These are phyloP conservation scores for Bombus turneri DNA, from an alignment of 1,140 invertebrate genomes.

Conservation along the genomic window DNA sequence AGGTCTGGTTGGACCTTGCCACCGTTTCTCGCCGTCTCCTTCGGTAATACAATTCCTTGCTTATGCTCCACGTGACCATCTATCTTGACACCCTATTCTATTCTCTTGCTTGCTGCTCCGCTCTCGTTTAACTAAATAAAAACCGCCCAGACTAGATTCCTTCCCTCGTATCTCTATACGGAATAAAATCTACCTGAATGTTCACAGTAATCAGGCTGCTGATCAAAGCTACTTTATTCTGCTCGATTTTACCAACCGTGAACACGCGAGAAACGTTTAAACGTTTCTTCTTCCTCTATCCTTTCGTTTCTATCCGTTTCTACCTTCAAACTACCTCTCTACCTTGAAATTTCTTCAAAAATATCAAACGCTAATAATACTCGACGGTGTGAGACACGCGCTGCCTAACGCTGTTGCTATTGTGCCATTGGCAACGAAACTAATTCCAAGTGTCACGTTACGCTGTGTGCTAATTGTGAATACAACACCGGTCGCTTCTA, in stretches of 20 bases:
- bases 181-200: neutral
- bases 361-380: neutral
- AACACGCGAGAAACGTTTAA: neutral
- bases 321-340: neutral
- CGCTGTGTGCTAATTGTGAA: too few species aligned
- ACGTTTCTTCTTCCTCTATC: neutral
- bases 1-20: constrained; percentile 26
- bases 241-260: neutral
- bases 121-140: neutral
- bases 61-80: neutral
- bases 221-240: neutral
- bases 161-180: neutral
- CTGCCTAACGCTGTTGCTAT: too few species aligned
- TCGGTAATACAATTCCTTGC: constrained; percentile 33
- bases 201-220: too few species aligned
- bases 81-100: neutral
- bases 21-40: neutral
- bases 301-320: neutral
- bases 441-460: too few species aligned
- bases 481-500: too few species aligned
- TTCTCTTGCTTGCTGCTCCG: too few species aligned
- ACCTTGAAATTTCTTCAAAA: neutral
- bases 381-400: neutral
- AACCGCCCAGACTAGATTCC: neutral
- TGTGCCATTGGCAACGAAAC: too few species aligned